Conservation (phyloP, 2,113 vertebrate species). For the Mesoclemmys tuberculata region DNA sequence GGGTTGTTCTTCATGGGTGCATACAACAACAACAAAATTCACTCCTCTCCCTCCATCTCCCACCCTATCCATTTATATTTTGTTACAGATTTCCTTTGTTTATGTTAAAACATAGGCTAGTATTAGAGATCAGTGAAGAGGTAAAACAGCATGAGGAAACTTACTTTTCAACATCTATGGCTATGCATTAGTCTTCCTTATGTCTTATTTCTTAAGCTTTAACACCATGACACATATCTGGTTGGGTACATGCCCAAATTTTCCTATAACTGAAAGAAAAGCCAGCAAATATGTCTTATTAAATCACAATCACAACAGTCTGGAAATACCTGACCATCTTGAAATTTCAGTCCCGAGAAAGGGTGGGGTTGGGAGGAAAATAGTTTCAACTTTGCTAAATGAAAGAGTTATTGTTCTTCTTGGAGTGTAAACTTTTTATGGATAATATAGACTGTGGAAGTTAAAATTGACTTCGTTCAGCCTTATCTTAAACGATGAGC, state of each 20-base stretch:
- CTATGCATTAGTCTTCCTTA: neutral
- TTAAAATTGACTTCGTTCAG: neutral
- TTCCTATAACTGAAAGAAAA: neutral
- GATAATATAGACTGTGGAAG: neutral
- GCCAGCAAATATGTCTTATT: neutral
- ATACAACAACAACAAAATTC: conserved; percentile 2
- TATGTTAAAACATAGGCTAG: conserved; percentile 15
- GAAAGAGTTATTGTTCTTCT: neutral
- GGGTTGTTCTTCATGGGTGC: neutral
- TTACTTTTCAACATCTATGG: neutral
- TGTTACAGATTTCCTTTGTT: conserved; percentile 1
- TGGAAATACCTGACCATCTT: neutral
- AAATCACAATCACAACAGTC: neutral
- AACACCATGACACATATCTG: neutral
- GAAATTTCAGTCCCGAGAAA: neutral
- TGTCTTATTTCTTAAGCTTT: neutral
- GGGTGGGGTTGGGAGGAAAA: neutral
- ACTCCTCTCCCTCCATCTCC: neutral
- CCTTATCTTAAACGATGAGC: neutral
- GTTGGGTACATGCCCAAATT: neutral
- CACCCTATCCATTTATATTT: neutral
- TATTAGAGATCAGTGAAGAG: neutral
- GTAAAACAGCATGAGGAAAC: neutral
- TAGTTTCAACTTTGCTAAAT: neutral
- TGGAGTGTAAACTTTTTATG: neutral